phyloP scores from a whole-genome alignment of 2,797 vertebrate species.

The Hephaestus fuliginosus region DNA sequence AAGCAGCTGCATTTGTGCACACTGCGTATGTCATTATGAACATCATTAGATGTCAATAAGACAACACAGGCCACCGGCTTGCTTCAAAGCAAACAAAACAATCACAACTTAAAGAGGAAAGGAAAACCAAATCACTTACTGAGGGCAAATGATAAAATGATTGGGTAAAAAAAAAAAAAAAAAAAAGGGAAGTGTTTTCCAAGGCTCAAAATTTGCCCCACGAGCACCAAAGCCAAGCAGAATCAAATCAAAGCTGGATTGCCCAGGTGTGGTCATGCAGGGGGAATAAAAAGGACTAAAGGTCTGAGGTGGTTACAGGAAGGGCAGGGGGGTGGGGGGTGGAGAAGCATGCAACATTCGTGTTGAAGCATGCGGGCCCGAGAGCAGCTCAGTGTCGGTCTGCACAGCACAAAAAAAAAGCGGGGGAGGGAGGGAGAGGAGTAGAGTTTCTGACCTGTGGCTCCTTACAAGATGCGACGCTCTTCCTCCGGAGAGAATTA shows the following conservation, averaged over 20 bases:
- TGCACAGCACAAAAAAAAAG: conserved; percentile 47
- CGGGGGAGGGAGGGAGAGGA: conserved; percentile 47
- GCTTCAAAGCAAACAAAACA: conserved; percentile 20
- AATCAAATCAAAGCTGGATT: conserved; percentile 54
- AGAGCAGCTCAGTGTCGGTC: conserved; percentile 47
- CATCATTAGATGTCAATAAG: conserved; percentile 4
- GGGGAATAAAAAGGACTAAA: conserved; percentile 36
- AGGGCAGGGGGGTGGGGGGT: background rate
- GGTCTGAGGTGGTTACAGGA: conserved; percentile 47
- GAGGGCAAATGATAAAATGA: conserved; percentile 19
- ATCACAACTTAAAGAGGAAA: conserved; percentile 20
- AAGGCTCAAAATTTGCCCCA: conserved; percentile 6
- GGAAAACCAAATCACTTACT: conserved; percentile 18
- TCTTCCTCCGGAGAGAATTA: conserved; percentile 87
- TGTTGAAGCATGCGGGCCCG: conserved; percentile 77
- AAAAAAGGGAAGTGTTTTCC: conserved; percentile 10
- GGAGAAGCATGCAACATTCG: conserved; percentile 76
- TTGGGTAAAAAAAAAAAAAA: conserved; percentile 4
- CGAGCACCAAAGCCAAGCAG: conserved; percentile 52
- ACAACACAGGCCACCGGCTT: conserved; percentile 11
- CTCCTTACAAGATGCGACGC: conserved; percentile 83
- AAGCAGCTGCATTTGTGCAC: conserved; percentile 20
- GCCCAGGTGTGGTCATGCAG: conserved; percentile 77
- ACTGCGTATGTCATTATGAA: conserved; percentile 18
- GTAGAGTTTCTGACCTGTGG: conserved; percentile 87